Conservation (phyloP, 92 coral and sea anemone genomes). For the Meandrina meandrites region DNA sequence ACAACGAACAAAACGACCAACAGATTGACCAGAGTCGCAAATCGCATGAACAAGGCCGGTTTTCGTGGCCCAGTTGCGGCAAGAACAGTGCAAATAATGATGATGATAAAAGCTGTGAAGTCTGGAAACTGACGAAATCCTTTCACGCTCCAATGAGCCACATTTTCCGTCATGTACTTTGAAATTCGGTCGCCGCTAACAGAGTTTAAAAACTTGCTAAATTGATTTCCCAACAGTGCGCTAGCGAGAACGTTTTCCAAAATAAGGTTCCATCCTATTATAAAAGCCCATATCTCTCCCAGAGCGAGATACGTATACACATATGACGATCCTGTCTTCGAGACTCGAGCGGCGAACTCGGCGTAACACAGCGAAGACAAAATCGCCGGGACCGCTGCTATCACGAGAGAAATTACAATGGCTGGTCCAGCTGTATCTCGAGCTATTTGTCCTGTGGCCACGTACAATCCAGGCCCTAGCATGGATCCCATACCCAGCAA, state of each 20-base stretch:
- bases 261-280: conserved; percentile 83
- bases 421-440: conserved; percentile 91
- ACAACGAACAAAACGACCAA: conserved; percentile 65
- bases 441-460: conserved; percentile 87
- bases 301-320: conserved; percentile 74
- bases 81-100: conserved; percentile 52
- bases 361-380: conserved; percentile 83
- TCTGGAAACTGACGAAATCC: conserved; percentile 75
- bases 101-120: conserved; percentile 61
- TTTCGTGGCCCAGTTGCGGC: conserved; percentile 69
- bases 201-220: conserved; percentile 66
- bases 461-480: conserved; percentile 87
- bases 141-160: conserved; percentile 62
- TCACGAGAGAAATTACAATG: conserved; percentile 72
- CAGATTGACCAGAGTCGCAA: conserved; percentile 69
- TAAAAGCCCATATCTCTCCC: conserved; percentile 90
- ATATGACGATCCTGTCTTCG: conserved; percentile 83
- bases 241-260: conserved; percentile 77
- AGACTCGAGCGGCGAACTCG: conserved; percentile 78
- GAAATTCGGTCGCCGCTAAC: conserved; percentile 63
- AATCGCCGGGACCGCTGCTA: conserved; percentile 82
- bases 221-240: conserved; percentile 73
- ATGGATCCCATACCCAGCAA: conserved; percentile 86
- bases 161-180: conserved; percentile 49
- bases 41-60: conserved; percentile 70